phyloP scores from a whole-genome alignment of 2,888 invertebrate genomes.

The Sesamia inferens region DNA sequence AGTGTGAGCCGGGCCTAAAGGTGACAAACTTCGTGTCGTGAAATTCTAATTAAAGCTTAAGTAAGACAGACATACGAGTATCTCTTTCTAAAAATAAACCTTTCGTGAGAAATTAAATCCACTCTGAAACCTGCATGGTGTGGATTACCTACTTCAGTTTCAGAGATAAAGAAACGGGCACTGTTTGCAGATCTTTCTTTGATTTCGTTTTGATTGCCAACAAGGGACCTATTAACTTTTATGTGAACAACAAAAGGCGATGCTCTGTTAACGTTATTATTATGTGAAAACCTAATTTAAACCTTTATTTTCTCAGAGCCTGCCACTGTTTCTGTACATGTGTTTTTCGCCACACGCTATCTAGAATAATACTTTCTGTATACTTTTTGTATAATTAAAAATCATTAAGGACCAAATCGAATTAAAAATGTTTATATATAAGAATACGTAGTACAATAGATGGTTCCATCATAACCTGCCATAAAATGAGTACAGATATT shows the following conservation, averaged over 20 bases:
- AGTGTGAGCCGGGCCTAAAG: no score
- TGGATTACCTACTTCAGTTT: slow-evolving; percentile 2
- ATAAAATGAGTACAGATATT: no score
- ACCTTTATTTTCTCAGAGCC: slow-evolving; percentile 17
- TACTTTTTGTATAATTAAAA: neutral
- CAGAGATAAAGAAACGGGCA: neutral
- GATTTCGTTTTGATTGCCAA: slow-evolving; percentile 34
- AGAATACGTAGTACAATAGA: no score
- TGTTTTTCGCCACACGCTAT: neutral
- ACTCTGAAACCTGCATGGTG: neutral
- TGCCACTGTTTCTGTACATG: neutral
- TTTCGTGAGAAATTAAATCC: neutral
- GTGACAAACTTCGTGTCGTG: slow-evolving; percentile 14
- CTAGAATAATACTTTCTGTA: no score
- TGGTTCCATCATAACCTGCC: no score
- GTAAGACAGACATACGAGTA: slow-evolving; percentile 5
- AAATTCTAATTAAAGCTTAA: slow-evolving; percentile 31
- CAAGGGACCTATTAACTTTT: slow-evolving; percentile 36
- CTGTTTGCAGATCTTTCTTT: slow-evolving; percentile 21
- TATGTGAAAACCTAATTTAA: slow-evolving; percentile 5
- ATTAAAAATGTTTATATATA: no score
- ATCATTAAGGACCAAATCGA: neutral
- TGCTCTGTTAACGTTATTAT: slow-evolving; percentile 11
- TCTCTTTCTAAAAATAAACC: slow-evolving; percentile 20
- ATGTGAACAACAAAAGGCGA: slow-evolving; percentile 26